Evolutionary conservation across 2,113 vertebrate species (phyloP), one percentile per base, ranked within the genome.

Genomic region (Chaenogobius annularis): DNA sequence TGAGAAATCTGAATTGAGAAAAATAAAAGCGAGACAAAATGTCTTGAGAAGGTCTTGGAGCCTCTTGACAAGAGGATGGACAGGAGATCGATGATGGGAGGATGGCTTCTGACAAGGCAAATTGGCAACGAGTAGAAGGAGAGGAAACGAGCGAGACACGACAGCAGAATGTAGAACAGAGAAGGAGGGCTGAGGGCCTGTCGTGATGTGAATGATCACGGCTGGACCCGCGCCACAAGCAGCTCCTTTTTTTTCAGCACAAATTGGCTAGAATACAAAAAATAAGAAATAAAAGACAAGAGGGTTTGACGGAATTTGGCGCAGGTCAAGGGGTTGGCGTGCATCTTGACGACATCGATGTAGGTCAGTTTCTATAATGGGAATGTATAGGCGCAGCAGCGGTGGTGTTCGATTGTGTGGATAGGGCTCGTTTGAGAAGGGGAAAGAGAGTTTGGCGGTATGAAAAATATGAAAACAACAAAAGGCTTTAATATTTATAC

Each of bases 41-140:
- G 55, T 35, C 26, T n/a, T 7, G 55, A 26, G 23, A 26, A 9
- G 65, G 47, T 64, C 59, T 20, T 64, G 46, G 68, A 43, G 56
- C 55, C 67, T 65, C 73, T 58, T 73, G 78, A 50, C 66, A 69
- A 20, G 58, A 48, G n/a, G 80, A 78, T 59, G 35, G 74, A 86
- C 70, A 77, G 81, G 35, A 69, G 83, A 85, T 88, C 79, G 66
- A 83, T 86, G 77, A 77, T 74, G 69, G 7, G 77, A 83, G 71
- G 82, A 70, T 78, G 47, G 23, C 77, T 75, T 78, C 75, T 63
- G 77, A 78, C 31, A n/a, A 73, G 5, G 63, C 58, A 85, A 80
- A 85, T 58, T 82, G 79, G 68, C 69, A 70, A 14, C 2, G 55
- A 46, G 43, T 40, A 75, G 73, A 72, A 52, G 56, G 62, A 26